phyloP scores from a whole-genome alignment of 2,113 vertebrate genomes.

The Tachuris rubrigastra region DNA sequence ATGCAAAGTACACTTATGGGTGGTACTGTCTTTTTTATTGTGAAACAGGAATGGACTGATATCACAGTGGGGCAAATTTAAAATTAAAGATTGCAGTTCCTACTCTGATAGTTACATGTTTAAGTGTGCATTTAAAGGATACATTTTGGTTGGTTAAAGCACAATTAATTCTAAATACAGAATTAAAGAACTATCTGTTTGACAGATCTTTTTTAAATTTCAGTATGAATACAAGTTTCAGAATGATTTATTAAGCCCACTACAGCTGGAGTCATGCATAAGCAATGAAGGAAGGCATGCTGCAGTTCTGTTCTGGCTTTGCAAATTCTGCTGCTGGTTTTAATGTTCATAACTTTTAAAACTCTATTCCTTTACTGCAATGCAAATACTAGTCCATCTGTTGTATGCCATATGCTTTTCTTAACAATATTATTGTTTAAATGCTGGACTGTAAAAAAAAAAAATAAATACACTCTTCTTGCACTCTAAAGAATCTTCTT shows the following conservation, averaged over 20 bases:
- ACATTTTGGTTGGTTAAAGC: not conserved
- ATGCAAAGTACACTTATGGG: not conserved
- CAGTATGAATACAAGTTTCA: not conserved
- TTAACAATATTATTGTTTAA: not conserved
- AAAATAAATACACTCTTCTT: not conserved
- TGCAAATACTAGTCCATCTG: not conserved
- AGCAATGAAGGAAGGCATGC: not conserved
- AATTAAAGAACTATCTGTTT: conserved; percentile 4
- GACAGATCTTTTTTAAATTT: conserved; percentile 2
- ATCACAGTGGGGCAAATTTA: not conserved
- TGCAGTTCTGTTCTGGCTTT: not conserved
- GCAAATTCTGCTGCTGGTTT: conserved; percentile 13
- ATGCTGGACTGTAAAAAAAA: not conserved
- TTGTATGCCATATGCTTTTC: not conserved
- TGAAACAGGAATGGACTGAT: not conserved
- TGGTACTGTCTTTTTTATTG: not conserved
- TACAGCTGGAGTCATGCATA: not conserved
- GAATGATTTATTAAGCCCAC: conserved; percentile 21
- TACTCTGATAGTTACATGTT: not conserved
- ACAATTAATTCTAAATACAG: not conserved
- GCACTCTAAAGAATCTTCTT: not conserved
- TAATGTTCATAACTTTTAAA: not conserved
- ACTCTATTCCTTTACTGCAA: not conserved
- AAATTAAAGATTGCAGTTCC: not conserved
- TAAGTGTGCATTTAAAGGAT: not conserved